Base-by-base conservation (phyloP, 2,888 invertebrate species). In the Leucania comma region DNA sequence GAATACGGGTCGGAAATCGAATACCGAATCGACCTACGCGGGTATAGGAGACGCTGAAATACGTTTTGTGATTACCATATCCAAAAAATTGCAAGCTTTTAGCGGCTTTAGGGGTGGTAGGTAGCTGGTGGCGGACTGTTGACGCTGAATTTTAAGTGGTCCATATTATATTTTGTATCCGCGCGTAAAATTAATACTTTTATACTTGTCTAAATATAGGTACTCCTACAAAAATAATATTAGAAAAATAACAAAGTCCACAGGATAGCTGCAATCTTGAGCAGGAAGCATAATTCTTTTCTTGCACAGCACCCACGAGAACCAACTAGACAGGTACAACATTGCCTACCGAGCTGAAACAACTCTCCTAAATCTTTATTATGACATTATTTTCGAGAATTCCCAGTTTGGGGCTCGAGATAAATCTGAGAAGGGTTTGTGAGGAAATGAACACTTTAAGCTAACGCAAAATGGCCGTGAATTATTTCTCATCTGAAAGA, bases 351-450 rank as follows among this genome's bases (percentile, higher is more conserved):
- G 29, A 9, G 22, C n/a, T 10, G n/a, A 17, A 65, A 48, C 48
- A 72, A 17, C 29, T 38, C 42, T 5, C 26, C 53, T 66, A 32
- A 42, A 72, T 72, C 54, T 65, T 65, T 72, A 38, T 65, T 56
- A 72, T 38, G 29, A 56, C 48, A 66, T 66, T 42, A 74, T 48
- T 74, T 24, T 54, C 29, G 17, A 74, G 24, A 56, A 74, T 26
- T 35, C 32, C 22, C 24, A 46, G 38, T 56, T 38, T 10, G 26
- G 46, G 35, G 64, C 29, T 12, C 32, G 4, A 56, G 38, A 74
- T 74, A 74, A 74, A 74, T 72, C 75, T 42, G 38, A 66, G 66
- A 56, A 75, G 54, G 67, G 72, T 56, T 74, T 54, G 71, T 22
- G 65, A 74, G 75, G 38, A 74, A 72, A 74, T 66, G 14, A 66